A percentile compares a stretch with the other conserved stretches of the same genome.
Conservation (phyloP, 2,113 vertebrate species). For the Thinocorus orbignyianus region DNA sequence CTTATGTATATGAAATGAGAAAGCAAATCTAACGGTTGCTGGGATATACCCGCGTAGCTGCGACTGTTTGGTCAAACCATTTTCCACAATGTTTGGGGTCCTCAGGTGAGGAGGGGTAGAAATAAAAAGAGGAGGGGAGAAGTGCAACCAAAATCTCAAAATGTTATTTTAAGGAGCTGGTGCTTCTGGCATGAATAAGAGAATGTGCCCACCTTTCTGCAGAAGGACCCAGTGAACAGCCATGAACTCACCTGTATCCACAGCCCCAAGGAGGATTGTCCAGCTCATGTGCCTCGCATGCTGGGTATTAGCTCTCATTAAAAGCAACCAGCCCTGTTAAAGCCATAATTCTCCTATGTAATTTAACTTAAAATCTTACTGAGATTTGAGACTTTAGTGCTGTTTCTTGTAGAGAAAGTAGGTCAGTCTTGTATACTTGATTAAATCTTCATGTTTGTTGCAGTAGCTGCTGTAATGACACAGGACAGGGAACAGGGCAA, state of each 20-base stretch:
- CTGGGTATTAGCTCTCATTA: neutral
- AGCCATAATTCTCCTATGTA: neutral
- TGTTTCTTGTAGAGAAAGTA: neutral
- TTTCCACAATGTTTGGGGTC: neutral
- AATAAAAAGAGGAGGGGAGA: neutral
- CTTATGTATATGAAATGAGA: neutral
- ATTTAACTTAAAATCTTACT: neutral
- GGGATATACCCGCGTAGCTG: neutral
- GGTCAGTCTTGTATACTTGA: neutral
- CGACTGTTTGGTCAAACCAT: neutral
- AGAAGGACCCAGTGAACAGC: neutral
- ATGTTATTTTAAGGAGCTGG: neutral
- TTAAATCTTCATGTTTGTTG: neutral
- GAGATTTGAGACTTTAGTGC: neutral
- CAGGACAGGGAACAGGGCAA: neutral
- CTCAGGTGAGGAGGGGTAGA: neutral
- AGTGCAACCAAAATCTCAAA: neutral
- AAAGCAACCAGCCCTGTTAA: neutral
- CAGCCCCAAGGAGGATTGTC: neutral
- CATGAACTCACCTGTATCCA: neutral
- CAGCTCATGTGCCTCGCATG: neutral
- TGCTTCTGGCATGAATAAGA: neutral
- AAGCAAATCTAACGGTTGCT: neutral
- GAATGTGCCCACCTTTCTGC: neutral
- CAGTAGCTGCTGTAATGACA: neutral